Base-by-base conservation (phyloP, 1,140 invertebrate genomes). In the Leptestheria dahalacensis region DNA sequence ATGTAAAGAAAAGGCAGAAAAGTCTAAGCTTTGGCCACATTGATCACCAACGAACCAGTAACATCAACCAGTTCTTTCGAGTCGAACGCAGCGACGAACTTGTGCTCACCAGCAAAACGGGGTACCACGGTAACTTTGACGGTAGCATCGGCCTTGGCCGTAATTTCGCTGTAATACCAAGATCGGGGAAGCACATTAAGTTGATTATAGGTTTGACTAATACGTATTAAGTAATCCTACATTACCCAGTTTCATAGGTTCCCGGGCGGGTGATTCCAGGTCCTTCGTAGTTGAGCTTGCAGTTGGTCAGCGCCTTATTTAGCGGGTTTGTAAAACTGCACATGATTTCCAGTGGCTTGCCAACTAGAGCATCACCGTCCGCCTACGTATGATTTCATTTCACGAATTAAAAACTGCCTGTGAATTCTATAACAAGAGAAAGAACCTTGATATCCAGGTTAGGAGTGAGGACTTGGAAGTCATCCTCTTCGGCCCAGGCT, bases 401-500 rank as follows among this genome's bases (percentile, higher is more conserved):
- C 1, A 33, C 11, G 20, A 18, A 51, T 41, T 21, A 33, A 58
- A 15, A n/a, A 33, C 29, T n/a, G 11, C 3, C 29, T 28, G 12
- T 2, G 11, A 51, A 12, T 15, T 12, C 20, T 12, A 15, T 23
- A 52, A 41, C 15, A 41, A 9, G 6, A 41, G 33, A 9, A 41
- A 26, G 18, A 59, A 72, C 71, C 62, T 69, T 65, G 4, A 87
- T 75, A n/a, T 72, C 69, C 47, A 86, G 78, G 52, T 71, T 77
- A 1, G 84, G 84, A 62, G 83, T 85, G 1, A 82, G 66, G 0
- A 86, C 75, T 70, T 84, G 79, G 70, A 86, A 84, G 68, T 85
- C 82, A 64, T 85, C 82, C 64, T 85, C 83, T 48, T 82, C 82
- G 1, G 81, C 78, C 82, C 83, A 86, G 6, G 82, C 79, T 66